Evolutionary conservation across 2,888 invertebrate species (phyloP), one percentile per base, ranked within the genome.

Genomic region (Escarpia spicata): DNA sequence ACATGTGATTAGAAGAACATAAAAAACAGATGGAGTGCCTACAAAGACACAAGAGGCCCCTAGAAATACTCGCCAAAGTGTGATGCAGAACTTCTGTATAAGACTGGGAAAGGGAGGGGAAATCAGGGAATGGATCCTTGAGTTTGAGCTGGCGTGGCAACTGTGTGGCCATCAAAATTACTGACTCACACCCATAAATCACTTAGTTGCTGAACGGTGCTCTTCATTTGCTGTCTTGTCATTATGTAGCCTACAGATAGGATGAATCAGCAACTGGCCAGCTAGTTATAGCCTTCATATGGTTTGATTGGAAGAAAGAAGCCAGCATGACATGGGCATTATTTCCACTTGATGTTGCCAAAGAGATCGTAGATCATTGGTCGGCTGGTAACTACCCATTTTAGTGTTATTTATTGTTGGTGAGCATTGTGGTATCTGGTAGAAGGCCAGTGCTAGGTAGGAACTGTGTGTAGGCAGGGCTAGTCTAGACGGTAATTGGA

Each of bases 181-280:
- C 75, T 75, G 75, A 75, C 75, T 75, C 75, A 75, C 75, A 75
- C 75, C 75, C 75, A 75, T 75, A 75, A 75, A 75, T 75, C 75
- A 75, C 19, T 15, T 75, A 75, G n/a, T 75, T 3, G 26, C 75
- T 75, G 26, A 75, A 75, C 26, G 75, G 26, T 26, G 26, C 19
- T 75, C 75, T 75, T 26, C 26, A 19, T 4, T 75, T 15, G n/a
- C 26, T 75, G 26, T 75, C 75, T 75, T 75, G 75, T 75, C 75
- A 75, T 75, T 75, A 75, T 75, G 75, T 52, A 26, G 26, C n/a
- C 75, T 26, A 26, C 26, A 75, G 75, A 75, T n/a, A 75, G 26
- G 75, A 75, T 75, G 75, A 75, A 75, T 75, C 75, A 75, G 75
- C 19, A 6, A 75, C 75, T 75, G n/a, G 75, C n/a, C 19, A 19